Conservation (phyloP, 1,140 invertebrate species). For the Drosophila biarmipes region DNA sequence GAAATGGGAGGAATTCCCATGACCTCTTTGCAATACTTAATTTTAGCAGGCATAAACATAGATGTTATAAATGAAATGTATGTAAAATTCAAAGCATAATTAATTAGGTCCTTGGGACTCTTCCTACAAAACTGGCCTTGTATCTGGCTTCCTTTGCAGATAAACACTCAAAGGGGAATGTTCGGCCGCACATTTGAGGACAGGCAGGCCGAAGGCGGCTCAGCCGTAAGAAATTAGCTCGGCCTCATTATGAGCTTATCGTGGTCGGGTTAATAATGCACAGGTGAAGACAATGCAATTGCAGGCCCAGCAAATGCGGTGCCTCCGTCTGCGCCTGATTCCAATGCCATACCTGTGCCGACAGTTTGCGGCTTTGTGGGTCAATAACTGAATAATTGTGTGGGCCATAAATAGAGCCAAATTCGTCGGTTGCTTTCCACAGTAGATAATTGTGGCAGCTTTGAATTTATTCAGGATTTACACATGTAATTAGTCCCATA, state of each 20-base stretch:
- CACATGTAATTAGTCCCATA: background rate
- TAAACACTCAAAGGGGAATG: constrained; percentile 24
- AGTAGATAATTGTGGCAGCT: constrained; percentile 3
- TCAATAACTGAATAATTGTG: constrained; percentile 79
- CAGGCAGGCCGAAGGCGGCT: constrained; percentile 21
- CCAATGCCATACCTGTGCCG: constrained; percentile 23
- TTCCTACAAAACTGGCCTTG: constrained; percentile 1
- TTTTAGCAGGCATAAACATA: no score
- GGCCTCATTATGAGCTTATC: constrained; percentile 76
- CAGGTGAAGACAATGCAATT: constrained; percentile 53
- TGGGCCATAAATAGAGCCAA: constrained; percentile 33
- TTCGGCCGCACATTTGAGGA: constrained; percentile 58
- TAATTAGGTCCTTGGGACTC: background rate
- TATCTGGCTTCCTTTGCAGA: constrained; percentile 17
- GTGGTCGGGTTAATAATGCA: constrained; percentile 77
- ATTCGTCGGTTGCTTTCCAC: constrained; percentile 1
- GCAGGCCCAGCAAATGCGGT: constrained; percentile 1
- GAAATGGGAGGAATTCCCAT: no score
- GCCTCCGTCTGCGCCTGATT: constrained; percentile 1
- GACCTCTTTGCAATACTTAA: no score
- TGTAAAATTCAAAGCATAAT: background rate
- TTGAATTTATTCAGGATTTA: constrained; percentile 3
- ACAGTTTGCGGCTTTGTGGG: constrained; percentile 73
- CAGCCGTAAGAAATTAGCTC: constrained; percentile 54
- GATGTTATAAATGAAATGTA: no score